Percentiles rank a stretch among this genome's conserved stretches.
phyloP scores from a whole-genome alignment of 2,797 vertebrate species.

The Gymnothorax reevesii region DNA sequence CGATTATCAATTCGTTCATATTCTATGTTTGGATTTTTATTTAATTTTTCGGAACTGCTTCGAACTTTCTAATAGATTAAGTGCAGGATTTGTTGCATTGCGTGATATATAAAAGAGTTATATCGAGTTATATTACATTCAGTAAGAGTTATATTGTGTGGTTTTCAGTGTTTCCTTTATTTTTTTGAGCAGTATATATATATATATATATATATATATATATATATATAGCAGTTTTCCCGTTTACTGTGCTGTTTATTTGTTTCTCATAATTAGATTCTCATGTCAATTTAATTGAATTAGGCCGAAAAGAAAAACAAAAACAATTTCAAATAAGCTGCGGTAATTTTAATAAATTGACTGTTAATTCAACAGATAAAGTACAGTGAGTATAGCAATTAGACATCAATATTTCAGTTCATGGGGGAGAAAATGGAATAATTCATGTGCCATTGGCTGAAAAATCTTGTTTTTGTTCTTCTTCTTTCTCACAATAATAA shows the following conservation, averaged over 20 bases:
- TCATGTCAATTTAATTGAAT: background rate
- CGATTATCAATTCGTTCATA: background rate
- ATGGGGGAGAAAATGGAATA: background rate
- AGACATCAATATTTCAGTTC: background rate
- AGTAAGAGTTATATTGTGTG: too few relatives aligned
- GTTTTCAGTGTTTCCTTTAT: too few relatives aligned
- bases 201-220: too few relatives aligned
- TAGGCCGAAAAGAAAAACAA: background rate
- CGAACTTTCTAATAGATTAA: background rate
- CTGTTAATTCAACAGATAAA: background rate
- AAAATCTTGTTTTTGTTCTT: background rate
- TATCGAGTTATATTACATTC: too few relatives aligned
- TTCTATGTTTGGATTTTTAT: background rate
- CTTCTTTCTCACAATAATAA: background rate
- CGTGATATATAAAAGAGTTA: too few relatives aligned
- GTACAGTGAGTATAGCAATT: background rate
- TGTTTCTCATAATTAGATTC: background rate
- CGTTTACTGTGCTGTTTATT: background rate
- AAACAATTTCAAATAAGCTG: background rate
- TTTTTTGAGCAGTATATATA: too few relatives aligned
- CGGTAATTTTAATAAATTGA: background rate
- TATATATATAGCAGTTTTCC: background rate
- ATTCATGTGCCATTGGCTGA: background rate
- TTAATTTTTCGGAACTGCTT: background rate
- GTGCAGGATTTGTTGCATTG: too few relatives aligned